A percentile compares a stretch with the other conserved stretches of the same genome.
Evolutionary conservation across 2,888 invertebrate species (phyloP).

Genomic region (Cyrtodaria siliqua): DNA sequence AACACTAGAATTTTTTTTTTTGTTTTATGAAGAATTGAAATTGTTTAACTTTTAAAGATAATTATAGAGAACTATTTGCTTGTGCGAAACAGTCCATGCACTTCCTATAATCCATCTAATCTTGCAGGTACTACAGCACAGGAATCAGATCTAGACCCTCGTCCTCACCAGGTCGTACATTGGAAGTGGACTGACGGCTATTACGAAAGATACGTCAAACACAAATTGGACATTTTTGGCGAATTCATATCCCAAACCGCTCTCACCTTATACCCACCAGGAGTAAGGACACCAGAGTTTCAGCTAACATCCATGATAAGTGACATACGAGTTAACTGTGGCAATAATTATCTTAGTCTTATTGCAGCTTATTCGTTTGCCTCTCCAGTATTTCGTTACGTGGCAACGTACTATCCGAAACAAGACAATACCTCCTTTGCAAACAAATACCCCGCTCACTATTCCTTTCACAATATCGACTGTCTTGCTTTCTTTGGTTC

Average conservation of each 20-base stretch:
- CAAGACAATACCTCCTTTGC: slow-evolving; percentile 11
- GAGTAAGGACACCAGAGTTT: slow-evolving; percentile 65
- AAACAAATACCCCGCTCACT: slow-evolving; percentile 8
- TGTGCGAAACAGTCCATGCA: too few species aligned
- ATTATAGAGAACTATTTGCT: too few species aligned
- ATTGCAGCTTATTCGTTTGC: slow-evolving; percentile 59
- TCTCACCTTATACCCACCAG: slow-evolving; percentile 64
- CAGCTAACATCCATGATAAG: slow-evolving; percentile 78
- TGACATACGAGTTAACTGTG: slow-evolving; percentile 78
- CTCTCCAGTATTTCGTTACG: slow-evolving; percentile 73
- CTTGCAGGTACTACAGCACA: slow-evolving; percentile 33
- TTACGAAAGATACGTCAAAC: slow-evolving; percentile 12
- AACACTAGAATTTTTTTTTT: too few species aligned
- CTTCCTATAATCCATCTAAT: too few species aligned
- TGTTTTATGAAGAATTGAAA: too few species aligned
- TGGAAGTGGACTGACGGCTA: slow-evolving; percentile 16
- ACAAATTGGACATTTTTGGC: slow-evolving; percentile 1
- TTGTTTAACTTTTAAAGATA: too few species aligned
- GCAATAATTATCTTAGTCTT: slow-evolving; percentile 66
- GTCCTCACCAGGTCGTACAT: neutral
- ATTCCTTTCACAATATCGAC: slow-evolving; percentile 45
- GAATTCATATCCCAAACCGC: slow-evolving; percentile 55
- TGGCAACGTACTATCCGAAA: slow-evolving; percentile 54
- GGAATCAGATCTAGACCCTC: slow-evolving; percentile 16
- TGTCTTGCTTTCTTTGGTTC: slow-evolving; percentile 37